Conservation (phyloP, 2,113 vertebrate species). For the Micronisus gabar region DNA sequence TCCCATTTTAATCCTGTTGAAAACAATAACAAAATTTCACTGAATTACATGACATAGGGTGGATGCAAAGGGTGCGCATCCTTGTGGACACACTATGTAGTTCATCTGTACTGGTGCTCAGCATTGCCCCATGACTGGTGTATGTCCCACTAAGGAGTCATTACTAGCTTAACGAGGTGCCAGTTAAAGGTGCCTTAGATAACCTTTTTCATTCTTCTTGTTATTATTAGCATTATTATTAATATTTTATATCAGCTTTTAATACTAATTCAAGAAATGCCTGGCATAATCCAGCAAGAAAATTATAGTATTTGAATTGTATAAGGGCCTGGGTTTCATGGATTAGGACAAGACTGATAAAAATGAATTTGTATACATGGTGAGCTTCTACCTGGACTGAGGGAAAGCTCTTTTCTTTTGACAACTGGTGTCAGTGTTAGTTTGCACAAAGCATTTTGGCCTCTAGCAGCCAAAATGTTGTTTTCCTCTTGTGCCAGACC, state of each 20-base stretch:
- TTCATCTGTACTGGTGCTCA: neutral
- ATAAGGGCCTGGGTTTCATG: neutral
- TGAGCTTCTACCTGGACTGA: neutral
- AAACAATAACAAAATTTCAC: neutral
- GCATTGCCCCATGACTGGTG: neutral
- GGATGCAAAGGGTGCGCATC: neutral
- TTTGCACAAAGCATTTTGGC: neutral
- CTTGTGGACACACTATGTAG: rapidly evolving
- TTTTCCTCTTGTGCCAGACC: neutral
- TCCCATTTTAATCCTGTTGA: neutral
- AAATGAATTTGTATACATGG: neutral
- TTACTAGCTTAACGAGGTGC: neutral
- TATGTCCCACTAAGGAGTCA: neutral
- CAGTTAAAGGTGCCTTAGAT: neutral
- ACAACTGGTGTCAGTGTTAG: neutral
- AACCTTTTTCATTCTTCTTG: neutral
- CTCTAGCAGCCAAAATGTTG: neutral
- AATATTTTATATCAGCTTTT: neutral
- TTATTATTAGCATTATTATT: neutral
- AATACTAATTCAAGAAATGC: neutral
- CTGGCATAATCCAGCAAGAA: neutral
- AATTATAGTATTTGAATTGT: neutral
- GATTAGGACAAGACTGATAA: neutral
- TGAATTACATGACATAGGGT: rapidly evolving
- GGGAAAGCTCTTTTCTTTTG: neutral